Evolutionary conservation across 2,113 vertebrate species (phyloP), one percentile per base, ranked within the genome.

Genomic region (Mixornis gularis): DNA sequence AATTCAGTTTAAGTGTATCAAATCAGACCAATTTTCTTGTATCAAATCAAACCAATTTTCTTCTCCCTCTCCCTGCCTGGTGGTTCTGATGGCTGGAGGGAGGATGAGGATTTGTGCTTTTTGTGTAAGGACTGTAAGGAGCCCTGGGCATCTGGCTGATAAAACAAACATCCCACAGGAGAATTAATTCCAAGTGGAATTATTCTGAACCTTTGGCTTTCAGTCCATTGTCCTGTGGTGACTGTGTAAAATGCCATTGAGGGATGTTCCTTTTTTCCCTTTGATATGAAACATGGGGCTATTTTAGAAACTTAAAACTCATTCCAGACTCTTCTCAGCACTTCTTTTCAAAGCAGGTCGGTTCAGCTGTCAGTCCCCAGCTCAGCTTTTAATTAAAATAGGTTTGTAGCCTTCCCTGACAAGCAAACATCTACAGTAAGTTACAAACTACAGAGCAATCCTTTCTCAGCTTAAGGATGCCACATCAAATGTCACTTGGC

Each of bases 321-420:
- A 43, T 87, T 63, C 63, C 63, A 73, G 48, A 26, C 74, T 92
- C 71, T 78, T 58, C 74, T 82, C 86, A 85, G 89, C 91, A 41
- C 17, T 92, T 93, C 91, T 94, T 91, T 94, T 84, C 79, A 86
- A 94, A 87, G 83, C 86, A 59, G 84, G 81, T 83, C 78, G n/a
- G 80, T 79, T 87, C 59, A 89, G 88, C 92, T 89, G 89, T 87
- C 95, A 96, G 84, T 43, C 68, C 64, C 38, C 32, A 77, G 93
- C 92, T 93, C 58, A n/a, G 27, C 73, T 93, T 90, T 89, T 90
- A 87, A 95, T 94, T 95, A 91, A 92, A 96, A 89, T 29, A 55
- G 56, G 80, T 77, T 78, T 68, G 78, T 78, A 83, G 70, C 81
- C 79, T 85, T 87, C 30, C 21, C 86, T 95, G 92, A 89, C 90